Percentiles rank a stretch among this genome's conserved stretches.
These are phyloP conservation scores for Amorpha juglandis DNA, from an alignment of 2,888 invertebrate species.

Conservation along the genomic window DNA sequence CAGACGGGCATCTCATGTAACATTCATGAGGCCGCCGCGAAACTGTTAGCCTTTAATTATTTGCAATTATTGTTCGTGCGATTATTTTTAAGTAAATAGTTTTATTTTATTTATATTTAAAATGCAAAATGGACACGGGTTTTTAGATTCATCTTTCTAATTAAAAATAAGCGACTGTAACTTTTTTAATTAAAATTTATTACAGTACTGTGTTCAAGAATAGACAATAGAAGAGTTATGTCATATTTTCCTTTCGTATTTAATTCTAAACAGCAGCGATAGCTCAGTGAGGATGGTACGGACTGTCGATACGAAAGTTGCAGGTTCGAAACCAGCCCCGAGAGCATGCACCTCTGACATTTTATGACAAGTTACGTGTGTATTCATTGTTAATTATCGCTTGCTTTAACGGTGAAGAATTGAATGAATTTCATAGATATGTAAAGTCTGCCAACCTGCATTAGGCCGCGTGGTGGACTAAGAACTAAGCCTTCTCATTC, in stretches of 20 bases:
- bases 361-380: no score
- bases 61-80: slow-evolving; percentile 7
- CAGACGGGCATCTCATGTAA: not conserved
- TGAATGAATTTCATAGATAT: no score
- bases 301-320: no score
- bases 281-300: no score
- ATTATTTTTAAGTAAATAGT: not conserved
- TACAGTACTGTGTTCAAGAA: not conserved
- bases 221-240: not conserved
- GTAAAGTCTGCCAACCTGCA: no score
- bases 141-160: not conserved
- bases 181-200: not conserved
- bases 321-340: no score
- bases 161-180: not conserved
- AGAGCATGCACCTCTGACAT: no score
- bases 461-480: no score
- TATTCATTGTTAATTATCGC: no score
- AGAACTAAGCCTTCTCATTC: no score
- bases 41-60: slow-evolving; percentile 10
- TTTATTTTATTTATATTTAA: not conserved
- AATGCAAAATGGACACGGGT: not conserved
- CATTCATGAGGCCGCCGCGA: not conserved
- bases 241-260: not conserved
- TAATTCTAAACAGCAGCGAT: not conserved
- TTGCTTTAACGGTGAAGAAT: no score